These are phyloP conservation scores for Acleris holmiana DNA, from an alignment of 2,888 invertebrate genomes.

Conservation along the genomic window DNA sequence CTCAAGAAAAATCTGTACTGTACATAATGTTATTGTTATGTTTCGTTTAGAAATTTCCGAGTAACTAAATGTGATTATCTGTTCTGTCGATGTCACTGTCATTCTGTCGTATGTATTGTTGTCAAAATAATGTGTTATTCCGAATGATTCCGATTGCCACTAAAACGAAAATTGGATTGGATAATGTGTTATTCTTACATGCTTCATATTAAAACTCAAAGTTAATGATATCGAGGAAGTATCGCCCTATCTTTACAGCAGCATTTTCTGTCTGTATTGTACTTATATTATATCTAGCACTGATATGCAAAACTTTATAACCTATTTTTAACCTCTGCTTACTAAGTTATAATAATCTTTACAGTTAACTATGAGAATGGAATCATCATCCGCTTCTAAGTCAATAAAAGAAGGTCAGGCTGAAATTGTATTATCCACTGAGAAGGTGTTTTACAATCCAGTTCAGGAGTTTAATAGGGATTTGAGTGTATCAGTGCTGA, in stretches of 20 bases:
- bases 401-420: slow-evolving; percentile 91
- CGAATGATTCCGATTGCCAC: no score
- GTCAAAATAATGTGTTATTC: slow-evolving; percentile 28
- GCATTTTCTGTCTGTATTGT: slow-evolving; percentile 15
- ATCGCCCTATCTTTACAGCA: slow-evolving; percentile 5
- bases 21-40: no score
- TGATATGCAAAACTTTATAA: neutral
- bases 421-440: slow-evolving; percentile 87
- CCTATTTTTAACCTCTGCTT: slow-evolving; percentile 11
- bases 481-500: slow-evolving; percentile 91
- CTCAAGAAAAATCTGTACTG: no score
- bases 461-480: slow-evolving; percentile 99
- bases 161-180: no score
- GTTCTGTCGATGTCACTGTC: no score
- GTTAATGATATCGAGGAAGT: slow-evolving; percentile 19
- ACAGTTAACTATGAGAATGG: slow-evolving; percentile 62
- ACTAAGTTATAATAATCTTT: slow-evolving; percentile 10
- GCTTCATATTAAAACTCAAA: slow-evolving; percentile 16
- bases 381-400: slow-evolving; percentile 50
- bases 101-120: neutral
- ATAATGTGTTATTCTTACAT: slow-evolving; percentile 23
- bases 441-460: slow-evolving; percentile 98
- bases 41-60: neutral
- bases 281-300: neutral
- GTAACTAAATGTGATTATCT: no score